Evolutionary conservation across 37 sponge, comb jelly and placozoan species (phyloP), one percentile per base, ranked within the genome.

Genomic region (Dysidea cf. avara): DNA sequence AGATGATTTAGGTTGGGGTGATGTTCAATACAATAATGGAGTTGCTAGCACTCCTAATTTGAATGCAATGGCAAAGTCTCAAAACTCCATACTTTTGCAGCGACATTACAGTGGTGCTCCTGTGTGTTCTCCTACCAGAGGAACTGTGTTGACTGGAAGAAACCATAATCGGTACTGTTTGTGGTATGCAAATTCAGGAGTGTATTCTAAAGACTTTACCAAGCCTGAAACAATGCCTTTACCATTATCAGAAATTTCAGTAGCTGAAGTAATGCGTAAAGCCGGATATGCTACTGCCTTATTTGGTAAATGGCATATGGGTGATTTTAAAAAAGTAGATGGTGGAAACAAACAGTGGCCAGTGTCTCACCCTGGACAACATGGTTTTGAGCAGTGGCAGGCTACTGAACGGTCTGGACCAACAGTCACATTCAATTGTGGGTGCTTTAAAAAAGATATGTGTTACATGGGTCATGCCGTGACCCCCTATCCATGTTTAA

Each of bases 101-200:
- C 75, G 87, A 11, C 80, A 80, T 71, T 78, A 85, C 74, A 73
- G 78, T 56, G 81, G 81, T 25, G 87, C 76, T 1, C 87, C 87
- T 7, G 87, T 86, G 9, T 86, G 87, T 52, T 86, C 87, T 9
- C 87, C 87, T 9, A 86, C 87, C 3, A 48, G 87, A 37, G 87
- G 87, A 0, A 86, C 87, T 0, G 63, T 86, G 32, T 74, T 86
- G 26, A 86, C 87, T 29, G 87, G 87, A 28, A 48, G 87, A 9
- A 86, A 86, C 47, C 87, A 86, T 71, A 86, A 86, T 61, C 40
- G 87, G 2, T 87, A 81, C 69, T 87, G 81, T 33, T 59, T 81
- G 7, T 87, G 82, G 82, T 71, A 58, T 26, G 87, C 82, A 28
- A 87, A 81, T 69, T 39, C 81, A 36, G 82, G 82, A 25, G 53